Evolutionary conservation across 2,888 invertebrate species (phyloP), one percentile per base, ranked within the genome.

Genomic region (Disparrhopalites patrizii): DNA sequence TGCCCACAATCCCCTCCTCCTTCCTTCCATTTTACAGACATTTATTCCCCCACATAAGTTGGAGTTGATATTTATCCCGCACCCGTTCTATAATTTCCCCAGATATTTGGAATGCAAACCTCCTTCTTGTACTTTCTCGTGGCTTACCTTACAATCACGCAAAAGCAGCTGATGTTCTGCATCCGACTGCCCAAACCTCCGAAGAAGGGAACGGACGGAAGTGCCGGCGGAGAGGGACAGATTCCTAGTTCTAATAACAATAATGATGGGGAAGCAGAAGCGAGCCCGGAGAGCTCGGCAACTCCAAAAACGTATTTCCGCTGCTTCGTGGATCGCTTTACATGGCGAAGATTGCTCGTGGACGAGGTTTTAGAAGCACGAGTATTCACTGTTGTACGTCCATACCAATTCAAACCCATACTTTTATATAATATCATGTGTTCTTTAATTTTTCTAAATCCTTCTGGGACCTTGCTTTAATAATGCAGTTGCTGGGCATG

Each of bases 351-450:
- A 13, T 20, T 63, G 7, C n/a, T 55, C 15, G 40, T 43, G n/a
- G 63, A 63, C 31, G 63, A 63, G 8, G 20, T 63, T 15, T n/a
- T 63, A 28, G 63, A 63, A 43, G 63, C 63, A n/a, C 36, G 63
- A 3, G 4, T 63, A 1, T 5, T 30, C 1, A 55, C 55, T 25
- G 8, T 63, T 55, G 63, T 55, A 43, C n/a, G 55, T 13, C 18
- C n/a, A n/a, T n/a, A n/a, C n/a, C n/a, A n/a, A n/a, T n/a, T n/a
- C n/a, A n/a, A n/a, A n/a, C n/a, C n/a, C n/a, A n/a, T n/a, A n/a
- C n/a, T n/a, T n/a, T n/a, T n/a, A n/a, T n/a, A n/a, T n/a, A n/a
- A n/a, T n/a, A n/a, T n/a, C n/a, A n/a, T n/a, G n/a, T n/a, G n/a
- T n/a, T n/a, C n/a, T n/a, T n/a, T n/a, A n/a, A n/a, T n/a, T n/a